Percentiles rank a stretch among this genome's conserved stretches.
phyloP scores from a whole-genome alignment of 2,797 vertebrate genomes.

The Gila robusta region DNA sequence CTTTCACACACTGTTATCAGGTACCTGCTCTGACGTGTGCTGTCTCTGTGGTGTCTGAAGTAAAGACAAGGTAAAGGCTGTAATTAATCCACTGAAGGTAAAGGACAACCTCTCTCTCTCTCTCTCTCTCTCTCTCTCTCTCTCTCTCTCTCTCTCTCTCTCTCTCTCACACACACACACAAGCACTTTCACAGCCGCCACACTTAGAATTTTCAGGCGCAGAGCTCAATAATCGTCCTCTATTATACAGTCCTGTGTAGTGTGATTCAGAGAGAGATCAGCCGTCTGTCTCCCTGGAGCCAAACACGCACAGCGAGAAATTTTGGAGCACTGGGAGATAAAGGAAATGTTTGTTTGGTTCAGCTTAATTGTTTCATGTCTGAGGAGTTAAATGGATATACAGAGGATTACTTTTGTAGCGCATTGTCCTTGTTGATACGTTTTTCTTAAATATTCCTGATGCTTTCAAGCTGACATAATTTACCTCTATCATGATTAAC shows the following conservation, averaged over 20 bases:
- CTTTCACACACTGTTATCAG: constrained; percentile 27
- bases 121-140: not conserved
- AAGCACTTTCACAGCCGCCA: not conserved
- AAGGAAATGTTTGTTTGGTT: not conserved
- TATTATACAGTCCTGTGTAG: constrained; percentile 53
- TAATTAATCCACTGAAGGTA: constrained; percentile 46
- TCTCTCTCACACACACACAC: not conserved
- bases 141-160: not conserved
- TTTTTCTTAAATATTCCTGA: not conserved
- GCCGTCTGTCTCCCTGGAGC: constrained; percentile 20
- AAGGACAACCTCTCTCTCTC: not conserved
- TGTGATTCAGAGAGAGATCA: constrained; percentile 65
- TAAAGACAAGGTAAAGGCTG: constrained; percentile 43
- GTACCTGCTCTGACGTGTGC: constrained; percentile 23
- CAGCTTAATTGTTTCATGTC: constrained; percentile 12
- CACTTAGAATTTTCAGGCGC: constrained; percentile 66
- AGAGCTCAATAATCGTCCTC: constrained; percentile 76
- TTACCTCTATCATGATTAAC: not conserved
- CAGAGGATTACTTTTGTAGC: not conserved
- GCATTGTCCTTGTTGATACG: not conserved
- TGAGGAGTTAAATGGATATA: not conserved
- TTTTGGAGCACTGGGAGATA: constrained; percentile 14
- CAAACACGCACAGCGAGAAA: constrained; percentile 8
- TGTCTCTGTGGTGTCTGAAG: constrained; percentile 33
- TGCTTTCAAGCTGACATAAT: too few relatives aligned